Evolutionary conservation across 2,888 invertebrate species (phyloP), one percentile per base, ranked within the genome.

Genomic region (Ectemnius lituratus): DNA sequence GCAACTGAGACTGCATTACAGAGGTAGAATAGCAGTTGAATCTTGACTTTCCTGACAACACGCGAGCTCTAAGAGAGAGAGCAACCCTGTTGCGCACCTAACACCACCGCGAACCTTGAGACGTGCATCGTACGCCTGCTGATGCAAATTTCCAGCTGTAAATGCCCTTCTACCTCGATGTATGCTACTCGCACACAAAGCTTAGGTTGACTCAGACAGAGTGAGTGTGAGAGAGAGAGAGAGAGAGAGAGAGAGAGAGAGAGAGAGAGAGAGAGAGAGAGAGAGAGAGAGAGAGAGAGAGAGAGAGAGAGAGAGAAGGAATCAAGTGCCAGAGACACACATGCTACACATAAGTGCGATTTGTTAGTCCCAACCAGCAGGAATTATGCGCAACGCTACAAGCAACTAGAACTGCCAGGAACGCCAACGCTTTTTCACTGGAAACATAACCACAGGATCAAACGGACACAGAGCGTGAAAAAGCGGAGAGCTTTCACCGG

Each of bases 331-430:
- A 28, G 64, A 49, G 37, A 27, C n/a, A 20, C 6, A 18, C n/a
- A 45, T 14, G 58, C 16, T 14, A 11, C n/a, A 52, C 37, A 71
- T 23, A 57, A 49, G 66, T 70, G 60, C 49, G 63, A 73, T 75
- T 49, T 62, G 62, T 49, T 52, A 28, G 59, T 60, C 52, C 64
- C 61, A 57, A 45, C 57, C 57, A 47, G 23, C 47, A 37, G 18
- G 61, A 71, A 72, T 52, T 52, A 52, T 37, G 52, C 52, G 14
- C 52, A 14, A 52, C 52, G 16, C 52, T 14, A 52, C 52, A 52
- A 37, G 11, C 37, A 37, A 37, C 52, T 5, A 52, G 16, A 52
- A 52, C 52, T 52, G 14, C 16, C 13, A 37, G 37, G 8, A 8
- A 37, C 37, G 37, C 2, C 37, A 8, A 37, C 1, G 37, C 37